These are phyloP conservation scores for Pangasius djambal DNA, from an alignment of 2,797 vertebrate genomes.

Conservation along the genomic window DNA sequence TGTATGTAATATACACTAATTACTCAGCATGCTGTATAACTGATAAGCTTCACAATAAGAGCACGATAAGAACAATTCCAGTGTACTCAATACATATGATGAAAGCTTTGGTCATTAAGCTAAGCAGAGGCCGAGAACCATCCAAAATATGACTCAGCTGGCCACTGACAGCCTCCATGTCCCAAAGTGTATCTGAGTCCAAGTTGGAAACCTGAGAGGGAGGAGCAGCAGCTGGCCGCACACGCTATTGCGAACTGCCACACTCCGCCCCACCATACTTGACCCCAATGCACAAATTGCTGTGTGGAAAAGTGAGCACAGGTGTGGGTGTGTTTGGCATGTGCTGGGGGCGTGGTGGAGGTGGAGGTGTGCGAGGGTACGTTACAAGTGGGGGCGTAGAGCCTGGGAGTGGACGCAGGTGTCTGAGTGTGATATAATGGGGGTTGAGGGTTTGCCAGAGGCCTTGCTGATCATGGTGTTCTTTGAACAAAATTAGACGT, in stretches of 20 bases:
- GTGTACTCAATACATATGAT: not conserved
- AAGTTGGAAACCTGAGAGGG: slow-evolving; percentile 48
- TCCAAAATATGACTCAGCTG: not conserved
- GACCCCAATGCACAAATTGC: slow-evolving; percentile 37
- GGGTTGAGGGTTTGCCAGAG: slow-evolving; percentile 37
- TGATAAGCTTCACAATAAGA: not conserved
- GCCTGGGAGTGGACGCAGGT: slow-evolving; percentile 52
- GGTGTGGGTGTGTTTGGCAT: slow-evolving; percentile 59
- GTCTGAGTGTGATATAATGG: slow-evolving; percentile 54
- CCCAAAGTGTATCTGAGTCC: slow-evolving; percentile 39
- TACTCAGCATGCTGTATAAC: not conserved
- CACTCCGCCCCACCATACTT: slow-evolving; percentile 49
- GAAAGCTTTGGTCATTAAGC: not conserved
- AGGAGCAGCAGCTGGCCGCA: slow-evolving; percentile 51
- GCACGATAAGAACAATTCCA: not conserved
- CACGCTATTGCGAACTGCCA: slow-evolving; percentile 49
- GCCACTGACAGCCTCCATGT: not conserved
- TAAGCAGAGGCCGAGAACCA: not conserved
- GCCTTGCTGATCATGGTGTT: slow-evolving; percentile 30
- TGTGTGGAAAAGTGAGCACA: slow-evolving; percentile 49
- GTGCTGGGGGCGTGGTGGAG: slow-evolving; percentile 58
- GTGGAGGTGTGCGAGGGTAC: slow-evolving; percentile 46
- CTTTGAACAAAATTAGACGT: slow-evolving; percentile 40
- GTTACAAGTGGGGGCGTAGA: slow-evolving; percentile 44
- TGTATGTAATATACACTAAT: not conserved